These are phyloP conservation scores for Lasioglossum lativentre DNA, from an alignment of 2,888 invertebrate genomes.

Conservation along the genomic window DNA sequence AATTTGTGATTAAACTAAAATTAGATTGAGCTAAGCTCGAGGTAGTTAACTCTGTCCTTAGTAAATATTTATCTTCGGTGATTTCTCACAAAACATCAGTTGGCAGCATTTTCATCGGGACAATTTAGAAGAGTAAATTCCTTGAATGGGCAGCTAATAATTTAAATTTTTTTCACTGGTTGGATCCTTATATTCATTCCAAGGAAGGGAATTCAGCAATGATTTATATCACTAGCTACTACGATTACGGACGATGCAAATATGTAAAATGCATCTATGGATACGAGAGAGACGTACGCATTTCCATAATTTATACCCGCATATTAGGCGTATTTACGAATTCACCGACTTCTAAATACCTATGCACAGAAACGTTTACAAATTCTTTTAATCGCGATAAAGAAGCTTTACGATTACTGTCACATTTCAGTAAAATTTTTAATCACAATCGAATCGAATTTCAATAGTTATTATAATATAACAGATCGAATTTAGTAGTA, in stretches of 20 bases:
- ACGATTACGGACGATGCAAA: slow-evolving; percentile 47
- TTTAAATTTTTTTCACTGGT: slow-evolving; percentile 41
- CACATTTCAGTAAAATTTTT: not conserved
- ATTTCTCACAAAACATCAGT: slow-evolving; percentile 13
- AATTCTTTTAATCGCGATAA: not conserved
- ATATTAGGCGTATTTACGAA: slow-evolving; percentile 46
- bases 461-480: too few species aligned
- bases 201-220: slow-evolving; percentile 14
- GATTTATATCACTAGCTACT: slow-evolving; percentile 35
- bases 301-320: slow-evolving; percentile 57
- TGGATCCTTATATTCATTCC: slow-evolving; percentile 30
- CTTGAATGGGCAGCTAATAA: slow-evolving; percentile 31
- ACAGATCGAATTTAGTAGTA: not conserved
- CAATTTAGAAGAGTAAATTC: slow-evolving; percentile 45
- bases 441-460: not conserved
- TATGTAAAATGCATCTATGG: slow-evolving; percentile 39
- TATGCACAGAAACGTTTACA: slow-evolving; percentile 20
- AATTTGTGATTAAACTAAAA: not conserved
- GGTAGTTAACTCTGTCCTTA: not conserved
- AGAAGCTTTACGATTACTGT: not conserved
- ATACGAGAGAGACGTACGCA: not conserved
- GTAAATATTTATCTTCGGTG: not conserved
- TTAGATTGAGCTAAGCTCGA: not conserved
- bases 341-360: slow-evolving; percentile 45
- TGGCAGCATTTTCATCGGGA: slow-evolving; percentile 20